phyloP scores from a whole-genome alignment of 2,113 vertebrate genomes.

The Periophthalmodon schlosseri region DNA sequence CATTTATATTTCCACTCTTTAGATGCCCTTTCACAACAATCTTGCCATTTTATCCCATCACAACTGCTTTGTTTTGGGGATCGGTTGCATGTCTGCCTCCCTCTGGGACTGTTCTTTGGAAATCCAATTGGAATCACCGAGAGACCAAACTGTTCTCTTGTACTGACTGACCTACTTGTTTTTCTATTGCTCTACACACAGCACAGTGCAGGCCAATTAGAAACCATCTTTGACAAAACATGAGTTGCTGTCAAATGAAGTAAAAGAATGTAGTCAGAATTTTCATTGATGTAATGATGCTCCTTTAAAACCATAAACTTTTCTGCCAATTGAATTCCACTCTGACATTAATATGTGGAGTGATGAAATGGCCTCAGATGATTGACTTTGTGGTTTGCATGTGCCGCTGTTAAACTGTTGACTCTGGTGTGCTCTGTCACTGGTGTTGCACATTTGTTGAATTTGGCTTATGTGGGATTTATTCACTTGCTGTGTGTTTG shows the following conservation, averaged over 20 bases:
- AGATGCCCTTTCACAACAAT: not conserved
- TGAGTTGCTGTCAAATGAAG: not conserved
- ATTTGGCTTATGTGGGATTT: conserved; percentile 48
- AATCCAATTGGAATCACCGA: not conserved
- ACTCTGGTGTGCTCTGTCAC: conserved; percentile 25
- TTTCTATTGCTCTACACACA: not conserved
- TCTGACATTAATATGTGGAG: not conserved
- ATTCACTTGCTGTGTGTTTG: conserved; percentile 64
- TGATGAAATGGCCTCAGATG: not conserved
- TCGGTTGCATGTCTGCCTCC: not conserved
- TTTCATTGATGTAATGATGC: not conserved
- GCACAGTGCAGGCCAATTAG: not conserved
- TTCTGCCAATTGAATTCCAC: not conserved
- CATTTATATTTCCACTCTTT: not conserved
- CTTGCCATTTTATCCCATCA: not conserved
- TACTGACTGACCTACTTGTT: not conserved
- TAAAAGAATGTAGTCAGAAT: not conserved
- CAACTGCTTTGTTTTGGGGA: not conserved
- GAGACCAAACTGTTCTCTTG: not conserved
- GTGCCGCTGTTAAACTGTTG: conserved; percentile 43
- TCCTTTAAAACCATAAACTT: not conserved
- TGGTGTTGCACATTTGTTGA: conserved; percentile 33
- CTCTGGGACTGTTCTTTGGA: conserved; percentile 3
- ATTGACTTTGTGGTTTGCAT: conserved; percentile 21
- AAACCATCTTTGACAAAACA: not conserved